phyloP scores from a whole-genome alignment of 2,888 invertebrate genomes.

The Podotricha telesiphe region DNA sequence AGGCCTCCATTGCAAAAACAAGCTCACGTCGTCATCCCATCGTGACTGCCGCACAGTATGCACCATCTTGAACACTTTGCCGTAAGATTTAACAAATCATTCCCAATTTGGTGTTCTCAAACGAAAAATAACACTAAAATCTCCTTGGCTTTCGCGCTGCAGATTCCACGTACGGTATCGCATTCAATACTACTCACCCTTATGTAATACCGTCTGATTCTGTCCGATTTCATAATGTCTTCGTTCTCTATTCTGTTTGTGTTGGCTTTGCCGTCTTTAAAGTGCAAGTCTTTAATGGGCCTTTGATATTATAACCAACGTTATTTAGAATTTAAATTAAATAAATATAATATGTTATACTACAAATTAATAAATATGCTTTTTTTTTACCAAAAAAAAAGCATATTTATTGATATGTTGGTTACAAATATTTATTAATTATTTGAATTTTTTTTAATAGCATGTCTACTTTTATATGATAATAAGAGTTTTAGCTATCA shows the following conservation, averaged over 20 bases:
- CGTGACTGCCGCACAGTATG: conserved; percentile 47
- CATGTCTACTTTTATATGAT: no score
- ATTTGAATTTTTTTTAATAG: no score
- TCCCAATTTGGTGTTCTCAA: conserved; percentile 35
- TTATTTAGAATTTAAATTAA: conserved; percentile 1
- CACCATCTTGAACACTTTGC: conserved; percentile 39
- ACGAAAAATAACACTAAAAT: conserved; percentile 41
- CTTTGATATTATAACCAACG: conserved; percentile 28
- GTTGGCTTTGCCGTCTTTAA: conserved; percentile 39
- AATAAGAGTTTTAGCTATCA: no score
- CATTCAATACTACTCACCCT: conserved; percentile 45
- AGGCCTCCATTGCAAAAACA: conserved; percentile 69
- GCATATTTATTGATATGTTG: no score
- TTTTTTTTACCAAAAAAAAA: no score
- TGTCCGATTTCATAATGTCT: conserved; percentile 49
- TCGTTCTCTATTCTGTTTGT: conserved; percentile 51
- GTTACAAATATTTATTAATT: no score
- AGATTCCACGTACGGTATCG: conserved; percentile 38
- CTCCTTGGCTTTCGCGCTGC: conserved; percentile 34
- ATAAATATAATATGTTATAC: not conserved
- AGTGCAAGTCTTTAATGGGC: conserved; percentile 34
- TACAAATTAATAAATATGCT: not conserved
- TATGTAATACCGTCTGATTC: conserved; percentile 47
- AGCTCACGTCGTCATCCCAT: conserved; percentile 67
- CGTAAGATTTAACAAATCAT: conserved; percentile 37